Percentiles rank a stretch among this genome's conserved stretches.
phyloP scores from a whole-genome alignment of 2,797 vertebrate species.

The Arrhamphus sclerolepis region DNA sequence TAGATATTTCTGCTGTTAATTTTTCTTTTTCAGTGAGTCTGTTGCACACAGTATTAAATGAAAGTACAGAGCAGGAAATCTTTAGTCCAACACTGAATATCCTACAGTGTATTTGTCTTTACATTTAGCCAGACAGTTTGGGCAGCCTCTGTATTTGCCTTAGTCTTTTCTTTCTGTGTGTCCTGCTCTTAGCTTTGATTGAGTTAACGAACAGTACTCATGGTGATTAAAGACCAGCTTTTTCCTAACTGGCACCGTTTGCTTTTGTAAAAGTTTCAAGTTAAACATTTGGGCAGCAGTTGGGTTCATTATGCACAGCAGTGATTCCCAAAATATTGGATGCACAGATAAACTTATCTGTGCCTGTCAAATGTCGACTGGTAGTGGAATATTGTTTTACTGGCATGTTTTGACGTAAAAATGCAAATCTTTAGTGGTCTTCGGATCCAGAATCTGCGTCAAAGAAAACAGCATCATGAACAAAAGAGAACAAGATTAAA shows the following conservation, averaged over 20 bases:
- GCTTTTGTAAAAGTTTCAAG: neutral
- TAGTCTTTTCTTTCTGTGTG: slow-evolving; percentile 46
- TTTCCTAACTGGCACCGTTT: slow-evolving; percentile 8
- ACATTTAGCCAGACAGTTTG: slow-evolving; percentile 21
- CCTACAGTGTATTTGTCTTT: slow-evolving; percentile 42
- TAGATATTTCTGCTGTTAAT: slow-evolving; percentile 2
- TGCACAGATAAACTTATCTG: too few relatives aligned
- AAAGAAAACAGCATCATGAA: too few relatives aligned
- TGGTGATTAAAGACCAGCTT: slow-evolving; percentile 60
- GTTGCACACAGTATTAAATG: slow-evolving; percentile 6
- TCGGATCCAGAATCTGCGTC: too few relatives aligned
- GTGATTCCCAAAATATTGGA: too few relatives aligned
- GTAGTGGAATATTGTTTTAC: too few relatives aligned
- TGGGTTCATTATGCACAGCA: too few relatives aligned
- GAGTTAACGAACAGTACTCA: slow-evolving; percentile 39
- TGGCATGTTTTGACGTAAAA: too few relatives aligned
- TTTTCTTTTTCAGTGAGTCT: neutral
- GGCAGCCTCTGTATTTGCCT: slow-evolving; percentile 62
- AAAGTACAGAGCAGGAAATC: neutral
- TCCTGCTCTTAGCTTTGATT: slow-evolving; percentile 40
- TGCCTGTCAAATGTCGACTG: too few relatives aligned
- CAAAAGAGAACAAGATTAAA: too few relatives aligned
- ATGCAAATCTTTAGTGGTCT: too few relatives aligned
- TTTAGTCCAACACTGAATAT: slow-evolving; percentile 51
- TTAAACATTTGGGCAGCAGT: too few relatives aligned